Base-by-base conservation (phyloP, 2,888 invertebrate species). In the Mesoligia furuncula region DNA sequence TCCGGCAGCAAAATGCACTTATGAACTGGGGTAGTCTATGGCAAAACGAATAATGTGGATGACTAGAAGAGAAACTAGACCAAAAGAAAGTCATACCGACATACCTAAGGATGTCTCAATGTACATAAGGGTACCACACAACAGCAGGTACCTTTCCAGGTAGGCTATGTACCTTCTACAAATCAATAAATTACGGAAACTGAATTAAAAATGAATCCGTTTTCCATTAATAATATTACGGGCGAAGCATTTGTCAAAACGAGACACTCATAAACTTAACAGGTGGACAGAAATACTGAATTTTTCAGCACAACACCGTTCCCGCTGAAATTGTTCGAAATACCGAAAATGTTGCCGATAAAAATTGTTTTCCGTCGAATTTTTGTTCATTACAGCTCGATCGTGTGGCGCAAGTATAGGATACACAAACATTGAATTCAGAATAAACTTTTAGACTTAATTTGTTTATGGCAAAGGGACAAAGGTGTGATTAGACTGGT, bases 341-440 rank as follows among this genome's bases (percentile, higher is more conserved):
- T 84, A 86, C 67, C 86, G 83, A 80, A 86, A 90, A 88, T 88
- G 82, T 85, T 85, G 75, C 79, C 80, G 85, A 87, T 86, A 88
- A 88, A 90, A 90, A 87, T 88, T 85, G 83, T 87, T 89, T 87
- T 81, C 70, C 73, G 81, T 73, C 68, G 83, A 86, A 85, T 89
- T 87, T 88, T 86, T 87, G 85, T 90, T 89, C 85, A 88, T 90
- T 90, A 90, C 81, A 74, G 79, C 79, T 59, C 39, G 57, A 70
- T 74, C 48, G 69, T 79, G n/a, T 81, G 87, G 88, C 79, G 17
- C 73, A 89, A 86, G 81, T 75, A 1, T 68, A 75, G 36, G 64
- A 73, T 31, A 61, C 5, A 45, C 0, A 45, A 39, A 24, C 24
- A 67, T 27, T 42, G 1, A 9, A 27, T 31, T 27, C 11, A 9